These are phyloP conservation scores for Pagrus major DNA, from an alignment of 2,113 vertebrate genomes.

Conservation along the genomic window DNA sequence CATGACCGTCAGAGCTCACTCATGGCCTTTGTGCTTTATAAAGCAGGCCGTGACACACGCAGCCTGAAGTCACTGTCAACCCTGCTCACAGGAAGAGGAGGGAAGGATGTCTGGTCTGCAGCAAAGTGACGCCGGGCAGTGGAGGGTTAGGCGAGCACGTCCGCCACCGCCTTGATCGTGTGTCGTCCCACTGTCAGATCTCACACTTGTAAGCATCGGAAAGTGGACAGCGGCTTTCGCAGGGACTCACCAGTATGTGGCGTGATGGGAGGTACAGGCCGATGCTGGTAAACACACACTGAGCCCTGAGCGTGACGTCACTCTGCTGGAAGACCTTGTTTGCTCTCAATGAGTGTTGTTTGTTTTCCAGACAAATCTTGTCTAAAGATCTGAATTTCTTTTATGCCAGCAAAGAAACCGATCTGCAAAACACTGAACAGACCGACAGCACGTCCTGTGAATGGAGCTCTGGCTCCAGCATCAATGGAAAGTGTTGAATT, in stretches of 20 bases:
- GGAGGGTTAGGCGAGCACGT: slow-evolving; percentile 8
- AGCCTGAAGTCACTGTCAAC: slow-evolving; percentile 41
- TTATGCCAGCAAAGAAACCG: not conserved
- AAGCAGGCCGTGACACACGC: slow-evolving; percentile 36
- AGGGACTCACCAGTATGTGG: slow-evolving; percentile 61
- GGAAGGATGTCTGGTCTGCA: slow-evolving; percentile 35
- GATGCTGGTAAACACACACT: slow-evolving; percentile 27
- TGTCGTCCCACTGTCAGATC: slow-evolving; percentile 71
- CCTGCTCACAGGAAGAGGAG: slow-evolving; percentile 37
- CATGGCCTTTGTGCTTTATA: slow-evolving; percentile 54
- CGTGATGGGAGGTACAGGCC: slow-evolving; percentile 55
- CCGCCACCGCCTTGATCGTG: slow-evolving; percentile 41
- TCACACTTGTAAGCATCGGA: slow-evolving; percentile 65
- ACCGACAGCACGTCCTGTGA: not conserved
- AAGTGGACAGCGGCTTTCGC: slow-evolving; percentile 33
- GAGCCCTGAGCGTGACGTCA: slow-evolving; percentile 24
- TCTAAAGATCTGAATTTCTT: not conserved
- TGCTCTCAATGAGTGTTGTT: slow-evolving; percentile 7
- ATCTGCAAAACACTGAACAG: slow-evolving; percentile 1
- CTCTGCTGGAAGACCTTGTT: slow-evolving; percentile 31
- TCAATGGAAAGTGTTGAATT: slow-evolving; percentile 41
- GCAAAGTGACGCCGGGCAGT: slow-evolving; percentile 24
- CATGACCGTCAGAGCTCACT: slow-evolving; percentile 51
- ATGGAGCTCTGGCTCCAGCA: slow-evolving; percentile 1
- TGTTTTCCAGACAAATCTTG: not conserved